A percentile compares a stretch with the other conserved stretches of the same genome.
Conservation (phyloP, 2,888 invertebrate genomes). For the Eurytoma californica region DNA sequence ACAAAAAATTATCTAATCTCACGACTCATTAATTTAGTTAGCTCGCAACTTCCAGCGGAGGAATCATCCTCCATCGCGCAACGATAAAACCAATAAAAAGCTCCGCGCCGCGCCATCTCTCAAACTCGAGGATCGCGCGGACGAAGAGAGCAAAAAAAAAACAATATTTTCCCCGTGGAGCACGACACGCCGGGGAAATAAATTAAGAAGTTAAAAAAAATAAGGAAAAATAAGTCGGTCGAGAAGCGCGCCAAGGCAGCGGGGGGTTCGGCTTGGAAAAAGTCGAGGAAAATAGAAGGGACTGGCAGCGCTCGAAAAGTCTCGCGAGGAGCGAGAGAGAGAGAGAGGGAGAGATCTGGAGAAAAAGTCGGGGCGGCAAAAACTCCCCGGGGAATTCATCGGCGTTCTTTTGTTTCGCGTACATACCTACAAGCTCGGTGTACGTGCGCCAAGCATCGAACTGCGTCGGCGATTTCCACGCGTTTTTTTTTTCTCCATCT, state of each 20-base stretch:
- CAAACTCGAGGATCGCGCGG: background rate
- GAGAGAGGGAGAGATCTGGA: background rate
- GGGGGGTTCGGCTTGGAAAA: too few species aligned
- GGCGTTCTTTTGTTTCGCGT: conserved; percentile 29
- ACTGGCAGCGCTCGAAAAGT: conserved; percentile 3
- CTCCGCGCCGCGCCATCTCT: background rate
- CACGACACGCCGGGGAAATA: conserved; percentile 29
- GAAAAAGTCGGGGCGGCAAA: conserved; percentile 6
- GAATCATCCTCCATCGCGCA: background rate
- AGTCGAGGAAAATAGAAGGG: conserved; percentile 8
- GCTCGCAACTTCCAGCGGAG: background rate
- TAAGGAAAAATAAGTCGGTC: conserved; percentile 8
- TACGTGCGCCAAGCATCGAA: background rate
- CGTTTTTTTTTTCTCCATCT: background rate
- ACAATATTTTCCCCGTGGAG: conserved; percentile 16
- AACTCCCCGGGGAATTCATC: conserved; percentile 33
- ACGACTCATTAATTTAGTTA: background rate
- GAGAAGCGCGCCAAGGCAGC: background rate
- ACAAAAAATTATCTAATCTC: conserved; percentile 6
- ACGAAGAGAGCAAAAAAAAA: background rate
- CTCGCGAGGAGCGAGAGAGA: background rate
- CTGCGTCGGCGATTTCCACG: conserved; percentile 5
- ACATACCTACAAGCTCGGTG: background rate
- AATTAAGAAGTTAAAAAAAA: conserved; percentile 43
- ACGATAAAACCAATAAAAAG: background rate